Evolutionary conservation across 1,140 invertebrate species (phyloP).

Genomic region (Leptinotarsa undecemlineata): DNA sequence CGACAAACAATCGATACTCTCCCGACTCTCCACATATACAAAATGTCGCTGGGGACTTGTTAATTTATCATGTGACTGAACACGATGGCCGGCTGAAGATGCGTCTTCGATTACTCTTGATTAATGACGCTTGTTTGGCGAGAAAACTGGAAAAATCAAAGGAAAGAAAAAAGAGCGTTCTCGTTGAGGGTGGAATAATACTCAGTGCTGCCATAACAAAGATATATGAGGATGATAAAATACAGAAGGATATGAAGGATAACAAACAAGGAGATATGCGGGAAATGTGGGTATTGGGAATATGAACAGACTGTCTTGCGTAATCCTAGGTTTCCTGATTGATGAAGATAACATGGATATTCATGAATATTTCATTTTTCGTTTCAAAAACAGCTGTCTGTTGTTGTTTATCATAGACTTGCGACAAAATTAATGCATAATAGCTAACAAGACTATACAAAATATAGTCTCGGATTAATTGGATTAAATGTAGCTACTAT

Average conservation of each 20-base stretch:
- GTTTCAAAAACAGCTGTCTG: no score
- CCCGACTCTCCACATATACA: not conserved
- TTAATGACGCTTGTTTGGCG: not conserved
- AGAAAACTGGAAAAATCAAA: not conserved
- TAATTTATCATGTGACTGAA: slow-evolving; percentile 4
- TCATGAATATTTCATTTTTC: no score
- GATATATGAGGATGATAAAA: not conserved
- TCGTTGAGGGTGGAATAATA: not conserved
- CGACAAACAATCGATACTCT: not conserved
- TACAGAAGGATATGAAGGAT: not conserved
- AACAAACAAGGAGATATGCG: not conserved
- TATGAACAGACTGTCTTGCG: no score
- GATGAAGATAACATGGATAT: no score
- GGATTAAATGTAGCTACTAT: no score
- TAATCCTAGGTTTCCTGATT: no score
- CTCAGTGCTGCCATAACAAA: not conserved
- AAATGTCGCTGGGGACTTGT: not conserved
- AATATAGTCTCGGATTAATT: no score
- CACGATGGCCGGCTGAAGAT: not conserved
- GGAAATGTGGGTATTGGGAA: no score
- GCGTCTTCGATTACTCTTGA: slow-evolving; percentile 1
- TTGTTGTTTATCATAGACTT: no score
- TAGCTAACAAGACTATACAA: no score
- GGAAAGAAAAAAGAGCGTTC: not conserved
- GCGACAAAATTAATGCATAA: no score